Evolutionary conservation across 2,888 invertebrate genomes (phyloP), one percentile per base, ranked within the genome.

Genomic region (Meteorus colon): DNA sequence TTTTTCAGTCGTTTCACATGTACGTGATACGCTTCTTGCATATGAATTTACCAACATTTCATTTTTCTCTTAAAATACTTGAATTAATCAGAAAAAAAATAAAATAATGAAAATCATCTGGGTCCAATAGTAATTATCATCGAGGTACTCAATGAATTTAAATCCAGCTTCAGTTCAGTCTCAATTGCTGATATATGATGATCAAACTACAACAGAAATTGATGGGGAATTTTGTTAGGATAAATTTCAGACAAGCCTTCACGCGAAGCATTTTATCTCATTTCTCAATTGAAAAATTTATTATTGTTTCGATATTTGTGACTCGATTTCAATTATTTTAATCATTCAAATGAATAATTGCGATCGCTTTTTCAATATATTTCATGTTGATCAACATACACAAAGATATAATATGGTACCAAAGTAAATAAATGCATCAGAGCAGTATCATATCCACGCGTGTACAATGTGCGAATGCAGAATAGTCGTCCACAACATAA

Each of bases 401-500:
- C 8, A 10, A 34, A 34, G 4, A 34, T 41, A 12, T 12, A 8
- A 12, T 24, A 24, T 24, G 8, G 41, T 12, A 41, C 41, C 12
- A 41, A 41, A 41, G 41, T 41, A 41, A 41, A 41, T 41, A 41
- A 41, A 41, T 41, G 41, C 41, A 12, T 12, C 41, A 41, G 48
- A 34, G 37, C 10, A 41, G 41, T n/a, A 27, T 55, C 55, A 74
- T 4, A 69, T 59, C 29, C 67, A 31, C 24, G 19, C n/a, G 29
- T 37, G 14, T 16, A 6, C 34, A 37, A 55, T 19, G 27, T 51
- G 19, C 19, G 34, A 29, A 45, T 55, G 37, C 19, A 73, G 79
- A 78, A 82, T 82, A 79, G 79, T 24, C 75, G 74, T 74, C 77
- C 76, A 68, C 77, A 74, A 80, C 76, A 80, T 83, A 83, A 85